Percentiles rank a stretch among this genome's conserved stretches.
Evolutionary conservation across 2,797 vertebrate species (phyloP).

Genomic region (Oryzias sinensis): DNA sequence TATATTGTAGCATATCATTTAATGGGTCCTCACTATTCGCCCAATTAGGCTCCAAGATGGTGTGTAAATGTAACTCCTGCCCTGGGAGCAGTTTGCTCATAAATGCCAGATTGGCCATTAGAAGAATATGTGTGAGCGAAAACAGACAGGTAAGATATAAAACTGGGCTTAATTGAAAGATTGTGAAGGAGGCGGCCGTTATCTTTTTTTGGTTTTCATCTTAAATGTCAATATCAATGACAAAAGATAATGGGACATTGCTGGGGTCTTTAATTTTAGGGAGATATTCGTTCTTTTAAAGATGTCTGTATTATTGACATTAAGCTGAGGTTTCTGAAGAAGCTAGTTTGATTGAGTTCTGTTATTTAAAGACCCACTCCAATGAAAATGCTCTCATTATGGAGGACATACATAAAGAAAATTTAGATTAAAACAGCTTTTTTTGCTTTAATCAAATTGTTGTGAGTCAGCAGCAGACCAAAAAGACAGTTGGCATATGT

Average conservation of each 20-base stretch:
- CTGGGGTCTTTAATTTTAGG: conserved; percentile 6
- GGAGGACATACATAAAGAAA: too few species aligned
- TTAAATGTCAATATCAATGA: conserved; percentile 71
- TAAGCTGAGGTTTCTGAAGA: conserved; percentile 20
- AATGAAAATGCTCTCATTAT: too few species aligned
- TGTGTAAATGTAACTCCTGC: conserved; percentile 67
- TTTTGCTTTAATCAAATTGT: too few species aligned
- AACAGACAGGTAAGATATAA: conserved; percentile 64
- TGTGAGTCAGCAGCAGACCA: too few species aligned
- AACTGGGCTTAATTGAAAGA: conserved; percentile 72
- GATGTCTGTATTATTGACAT: conserved; percentile 31
- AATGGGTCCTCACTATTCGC: conserved; percentile 62
- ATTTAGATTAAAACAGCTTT: too few species aligned
- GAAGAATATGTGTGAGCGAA: conserved; percentile 62
- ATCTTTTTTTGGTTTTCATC: conserved; percentile 36
- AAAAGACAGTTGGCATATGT: too few species aligned
- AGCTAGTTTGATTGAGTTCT: conserved; percentile 11
- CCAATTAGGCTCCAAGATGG: conserved; percentile 77
- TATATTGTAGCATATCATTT: conserved; percentile 57
- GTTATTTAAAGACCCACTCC: too few species aligned
- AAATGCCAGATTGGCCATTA: conserved; percentile 82
- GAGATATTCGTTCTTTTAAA: conserved; percentile 36
- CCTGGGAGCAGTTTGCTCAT: conserved; percentile 57
- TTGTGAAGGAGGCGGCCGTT: conserved; percentile 53
- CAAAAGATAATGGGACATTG: conserved; percentile 24